Conservation (phyloP, 2,113 vertebrate genomes). For the Phoenicopterus ruber region DNA sequence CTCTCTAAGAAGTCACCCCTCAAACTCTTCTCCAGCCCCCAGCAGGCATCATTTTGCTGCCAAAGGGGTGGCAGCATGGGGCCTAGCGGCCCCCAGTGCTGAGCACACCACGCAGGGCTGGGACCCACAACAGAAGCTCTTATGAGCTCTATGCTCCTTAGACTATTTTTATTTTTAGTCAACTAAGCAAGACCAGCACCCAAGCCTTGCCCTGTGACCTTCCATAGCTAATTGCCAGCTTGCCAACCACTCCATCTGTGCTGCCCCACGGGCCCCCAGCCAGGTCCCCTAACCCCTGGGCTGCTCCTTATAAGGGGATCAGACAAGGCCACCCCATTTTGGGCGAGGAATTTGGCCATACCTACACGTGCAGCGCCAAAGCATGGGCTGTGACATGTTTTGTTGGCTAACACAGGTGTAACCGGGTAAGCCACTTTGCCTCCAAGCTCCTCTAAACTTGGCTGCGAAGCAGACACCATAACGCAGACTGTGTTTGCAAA, state of each 20-base stretch:
- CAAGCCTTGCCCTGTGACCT: neutral
- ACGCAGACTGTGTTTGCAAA: neutral
- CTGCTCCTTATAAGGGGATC: too few relatives aligned
- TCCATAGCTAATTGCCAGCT: neutral
- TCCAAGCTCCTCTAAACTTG: neutral
- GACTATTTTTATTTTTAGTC: neutral
- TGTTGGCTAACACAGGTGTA: neutral
- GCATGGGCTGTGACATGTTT: rapidly evolving
- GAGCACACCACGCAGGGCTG: neutral
- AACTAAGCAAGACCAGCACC: neutral
- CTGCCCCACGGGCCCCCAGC: rapidly evolving
- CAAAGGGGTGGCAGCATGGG: neutral
- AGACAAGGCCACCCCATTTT: neutral
- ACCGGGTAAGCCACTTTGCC: neutral
- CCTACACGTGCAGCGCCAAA: neutral
- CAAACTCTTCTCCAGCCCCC: neutral
- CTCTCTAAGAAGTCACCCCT: neutral
- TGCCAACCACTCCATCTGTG: rapidly evolving
- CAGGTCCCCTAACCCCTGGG: neutral
- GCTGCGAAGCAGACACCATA: neutral
- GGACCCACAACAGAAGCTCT: neutral
- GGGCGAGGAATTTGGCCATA: neutral
- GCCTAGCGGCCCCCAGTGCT: rapidly evolving
- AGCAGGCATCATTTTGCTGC: neutral
- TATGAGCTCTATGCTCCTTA: rapidly evolving